Conservation (phyloP, 1,140 invertebrate genomes). For the Ladona fulva region DNA sequence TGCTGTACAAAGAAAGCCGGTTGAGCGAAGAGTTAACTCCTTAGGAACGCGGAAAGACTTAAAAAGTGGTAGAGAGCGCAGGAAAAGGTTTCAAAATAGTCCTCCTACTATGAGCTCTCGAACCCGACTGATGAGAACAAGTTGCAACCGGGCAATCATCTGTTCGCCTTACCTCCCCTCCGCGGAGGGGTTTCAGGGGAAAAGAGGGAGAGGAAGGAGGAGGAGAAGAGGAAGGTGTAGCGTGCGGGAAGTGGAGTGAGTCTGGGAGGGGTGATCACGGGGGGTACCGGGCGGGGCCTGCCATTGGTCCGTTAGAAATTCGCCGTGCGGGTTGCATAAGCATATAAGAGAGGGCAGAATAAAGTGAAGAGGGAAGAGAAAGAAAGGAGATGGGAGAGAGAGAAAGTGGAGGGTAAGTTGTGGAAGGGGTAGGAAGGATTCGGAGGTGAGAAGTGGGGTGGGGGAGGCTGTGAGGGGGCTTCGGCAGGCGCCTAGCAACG, state of each 20-base stretch:
- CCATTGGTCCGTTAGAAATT: background rate
- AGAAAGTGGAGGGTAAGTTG: background rate
- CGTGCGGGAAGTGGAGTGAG: slow-evolving; percentile 18
- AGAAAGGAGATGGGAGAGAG: background rate
- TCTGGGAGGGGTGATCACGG: slow-evolving; percentile 37
- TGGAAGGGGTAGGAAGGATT: background rate
- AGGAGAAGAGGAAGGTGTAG: slow-evolving; percentile 14
- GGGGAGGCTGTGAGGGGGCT: background rate
- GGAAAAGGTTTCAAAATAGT: background rate
- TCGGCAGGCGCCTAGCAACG: background rate
- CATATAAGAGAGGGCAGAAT: background rate
- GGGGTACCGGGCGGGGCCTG: background rate
- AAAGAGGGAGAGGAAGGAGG: slow-evolving; percentile 17
- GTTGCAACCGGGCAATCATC: background rate
- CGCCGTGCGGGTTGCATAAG: background rate
- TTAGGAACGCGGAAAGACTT: background rate
- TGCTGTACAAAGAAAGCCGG: background rate
- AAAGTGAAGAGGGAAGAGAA: background rate
- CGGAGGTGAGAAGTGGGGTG: background rate
- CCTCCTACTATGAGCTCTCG: background rate
- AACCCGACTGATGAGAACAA: background rate
- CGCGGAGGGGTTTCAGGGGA: slow-evolving; percentile 9
- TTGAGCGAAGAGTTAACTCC: background rate
- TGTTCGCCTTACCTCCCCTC: slow-evolving; percentile 26
- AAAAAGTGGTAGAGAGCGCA: background rate